A percentile compares a stretch with the other conserved stretches of the same genome.
phyloP scores from a whole-genome alignment of 2,113 vertebrate genomes.

The Festucalex cinctus region DNA sequence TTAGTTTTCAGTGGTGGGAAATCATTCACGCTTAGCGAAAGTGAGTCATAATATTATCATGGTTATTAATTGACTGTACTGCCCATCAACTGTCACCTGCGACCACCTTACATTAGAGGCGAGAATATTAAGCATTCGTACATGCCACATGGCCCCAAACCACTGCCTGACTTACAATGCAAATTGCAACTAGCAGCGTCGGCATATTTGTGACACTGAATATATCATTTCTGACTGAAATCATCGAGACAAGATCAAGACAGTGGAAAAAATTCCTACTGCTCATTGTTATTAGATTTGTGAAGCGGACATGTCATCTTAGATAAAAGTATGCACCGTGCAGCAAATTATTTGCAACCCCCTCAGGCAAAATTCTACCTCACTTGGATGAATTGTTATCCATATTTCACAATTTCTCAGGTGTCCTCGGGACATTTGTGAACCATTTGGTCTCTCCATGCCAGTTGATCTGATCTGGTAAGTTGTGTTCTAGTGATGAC shows the following conservation, averaged over 20 bases:
- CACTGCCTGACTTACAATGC: not conserved
- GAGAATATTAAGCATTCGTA: not conserved
- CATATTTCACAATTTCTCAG: slow-evolving; percentile 36
- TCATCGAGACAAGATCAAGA: not conserved
- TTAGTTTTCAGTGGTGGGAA: not conserved
- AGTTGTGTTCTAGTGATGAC: slow-evolving; percentile 17
- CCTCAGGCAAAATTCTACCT: slow-evolving; percentile 17
- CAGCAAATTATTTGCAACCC: slow-evolving; percentile 20
- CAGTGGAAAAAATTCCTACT: not conserved
- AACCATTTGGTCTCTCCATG: slow-evolving; percentile 25
- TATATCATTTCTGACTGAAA: not conserved
- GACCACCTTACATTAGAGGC: not conserved
- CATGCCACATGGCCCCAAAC: not conserved
- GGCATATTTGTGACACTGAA: slow-evolving; percentile 2
- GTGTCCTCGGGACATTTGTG: slow-evolving; percentile 18
- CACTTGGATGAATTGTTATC: slow-evolving; percentile 30
- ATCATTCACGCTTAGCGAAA: not conserved
- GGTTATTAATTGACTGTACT: not conserved
- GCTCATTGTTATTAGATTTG: slow-evolving; percentile 7
- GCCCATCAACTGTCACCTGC: not conserved
- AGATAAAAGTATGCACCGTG: slow-evolving; percentile 24
- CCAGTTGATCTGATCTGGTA: slow-evolving; percentile 4
- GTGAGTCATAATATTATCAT: not conserved
- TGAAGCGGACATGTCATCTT: slow-evolving; percentile 16
- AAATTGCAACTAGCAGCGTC: not conserved